Percentiles rank a stretch among this genome's conserved stretches.
Evolutionary conservation across 2,113 vertebrate species (phyloP).

Genomic region (Labeo catla): DNA sequence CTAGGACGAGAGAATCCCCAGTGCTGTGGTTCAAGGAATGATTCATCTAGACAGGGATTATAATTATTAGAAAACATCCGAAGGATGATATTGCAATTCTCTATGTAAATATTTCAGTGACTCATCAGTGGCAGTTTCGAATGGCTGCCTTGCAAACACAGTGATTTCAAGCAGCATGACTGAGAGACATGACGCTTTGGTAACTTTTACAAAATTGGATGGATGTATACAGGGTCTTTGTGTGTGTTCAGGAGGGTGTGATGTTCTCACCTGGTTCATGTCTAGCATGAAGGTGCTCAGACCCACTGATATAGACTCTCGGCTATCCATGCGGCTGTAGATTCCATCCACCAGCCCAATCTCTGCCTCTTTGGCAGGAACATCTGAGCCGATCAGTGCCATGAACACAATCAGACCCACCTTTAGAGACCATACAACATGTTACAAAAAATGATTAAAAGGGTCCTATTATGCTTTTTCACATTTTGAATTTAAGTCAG

Average conservation of each 20-base stretch:
- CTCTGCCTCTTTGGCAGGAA: conserved; percentile 91
- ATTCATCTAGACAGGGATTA: conserved; percentile 75
- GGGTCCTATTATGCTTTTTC: no score
- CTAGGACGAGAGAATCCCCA: conserved; percentile 88
- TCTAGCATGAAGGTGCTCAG: conserved; percentile 98
- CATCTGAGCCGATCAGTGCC: conserved; percentile 93
- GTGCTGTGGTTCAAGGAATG: conserved; percentile 90
- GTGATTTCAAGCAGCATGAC: not conserved
- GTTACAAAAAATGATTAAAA: not conserved
- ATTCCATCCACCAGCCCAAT: conserved; percentile 90
- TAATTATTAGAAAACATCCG: not conserved
- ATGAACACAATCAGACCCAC: conserved; percentile 95
- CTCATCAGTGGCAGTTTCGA: not conserved
- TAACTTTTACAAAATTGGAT: not conserved
- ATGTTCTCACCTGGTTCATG: conserved; percentile 84
- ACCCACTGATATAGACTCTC: conserved; percentile 92
- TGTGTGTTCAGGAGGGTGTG: not conserved
- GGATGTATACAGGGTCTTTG: not conserved
- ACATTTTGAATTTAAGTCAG: no score
- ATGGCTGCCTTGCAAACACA: not conserved
- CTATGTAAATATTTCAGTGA: not conserved
- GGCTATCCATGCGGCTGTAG: conserved; percentile 93
- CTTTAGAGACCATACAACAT: conserved; percentile 64
- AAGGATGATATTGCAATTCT: not conserved
- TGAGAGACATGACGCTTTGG: not conserved